These are phyloP conservation scores for Agriopis marginaria DNA, from an alignment of 2,888 invertebrate genomes.

Conservation along the genomic window DNA sequence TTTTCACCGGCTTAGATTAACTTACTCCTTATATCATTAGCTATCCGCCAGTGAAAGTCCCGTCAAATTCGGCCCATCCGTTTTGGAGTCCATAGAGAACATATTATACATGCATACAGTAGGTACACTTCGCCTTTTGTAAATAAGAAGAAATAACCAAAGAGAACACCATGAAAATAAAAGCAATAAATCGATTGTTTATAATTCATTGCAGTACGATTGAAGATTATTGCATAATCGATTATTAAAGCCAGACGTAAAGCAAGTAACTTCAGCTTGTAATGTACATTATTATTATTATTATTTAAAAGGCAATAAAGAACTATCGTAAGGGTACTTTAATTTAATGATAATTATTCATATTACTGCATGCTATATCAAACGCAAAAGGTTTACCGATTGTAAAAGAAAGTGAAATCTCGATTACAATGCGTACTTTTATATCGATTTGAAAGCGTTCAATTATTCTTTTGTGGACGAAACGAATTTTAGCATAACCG, in stretches of 20 bases:
- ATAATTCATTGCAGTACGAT: conserved; percentile 21
- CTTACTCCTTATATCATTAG: too few species aligned
- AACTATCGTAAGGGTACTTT: conserved; percentile 9
- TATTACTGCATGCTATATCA: conserved; percentile 30
- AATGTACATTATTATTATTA: conserved; percentile 10
- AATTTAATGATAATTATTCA: conserved; percentile 16
- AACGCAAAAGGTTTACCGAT: conserved; percentile 41
- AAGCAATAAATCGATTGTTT: conserved; percentile 20
- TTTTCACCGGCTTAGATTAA: too few species aligned
- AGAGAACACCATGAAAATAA: background rate
- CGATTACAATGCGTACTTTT: conserved; percentile 40
- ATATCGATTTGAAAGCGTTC: conserved; percentile 46
- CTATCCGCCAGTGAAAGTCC: too few species aligned
- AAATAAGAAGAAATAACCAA: background rate
- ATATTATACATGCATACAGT: too few species aligned
- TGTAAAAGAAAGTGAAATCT: conserved; percentile 42
- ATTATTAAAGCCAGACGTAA: background rate
- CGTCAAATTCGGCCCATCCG: too few species aligned
- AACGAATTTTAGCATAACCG: conserved; percentile 38
- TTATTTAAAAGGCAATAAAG: conserved; percentile 13
- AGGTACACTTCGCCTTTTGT: too few species aligned
- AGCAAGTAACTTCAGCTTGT: conserved; percentile 27
- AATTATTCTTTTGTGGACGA: conserved; percentile 40
- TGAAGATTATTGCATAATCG: conserved; percentile 31
- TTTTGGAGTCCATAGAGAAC: too few species aligned